phyloP scores from a whole-genome alignment of 2,797 vertebrate species.

The Notoglanidium macrostoma region DNA sequence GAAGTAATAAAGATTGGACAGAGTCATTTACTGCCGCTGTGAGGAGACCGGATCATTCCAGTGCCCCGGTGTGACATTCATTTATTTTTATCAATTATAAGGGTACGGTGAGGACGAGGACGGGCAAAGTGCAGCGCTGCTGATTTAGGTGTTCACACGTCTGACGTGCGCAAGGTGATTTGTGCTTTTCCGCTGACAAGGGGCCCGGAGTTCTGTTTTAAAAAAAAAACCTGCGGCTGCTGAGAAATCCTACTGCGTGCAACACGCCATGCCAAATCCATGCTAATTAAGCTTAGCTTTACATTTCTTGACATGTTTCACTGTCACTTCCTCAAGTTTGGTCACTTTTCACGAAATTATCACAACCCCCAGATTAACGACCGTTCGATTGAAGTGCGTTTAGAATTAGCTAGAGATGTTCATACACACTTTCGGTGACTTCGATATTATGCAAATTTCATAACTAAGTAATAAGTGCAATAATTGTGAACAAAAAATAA shows the following conservation, averaged over 20 bases:
- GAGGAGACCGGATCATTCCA: constrained; percentile 13
- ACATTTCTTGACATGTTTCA: not conserved
- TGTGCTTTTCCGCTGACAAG: not conserved
- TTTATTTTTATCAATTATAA: constrained; percentile 35
- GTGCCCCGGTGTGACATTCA: constrained; percentile 5
- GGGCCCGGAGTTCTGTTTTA: not conserved
- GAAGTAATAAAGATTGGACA: constrained; percentile 27
- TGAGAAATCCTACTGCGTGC: not conserved
- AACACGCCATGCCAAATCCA: too few species aligned
- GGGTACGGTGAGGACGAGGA: not conserved
- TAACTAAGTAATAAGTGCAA: not conserved
- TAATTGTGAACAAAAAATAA: too few species aligned
- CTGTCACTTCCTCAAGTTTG: not conserved
- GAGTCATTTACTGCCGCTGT: constrained; percentile 7
- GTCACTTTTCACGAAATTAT: not conserved
- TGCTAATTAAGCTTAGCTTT: not conserved
- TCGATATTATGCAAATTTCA: not conserved
- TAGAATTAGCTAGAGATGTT: not conserved
- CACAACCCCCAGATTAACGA: not conserved
- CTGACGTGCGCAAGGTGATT: not conserved
- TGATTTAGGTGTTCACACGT: not conserved
- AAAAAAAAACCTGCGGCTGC: not conserved
- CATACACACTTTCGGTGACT: not conserved
- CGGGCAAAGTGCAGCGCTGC: too few species aligned
- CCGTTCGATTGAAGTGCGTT: not conserved